phyloP scores from a whole-genome alignment of 2,113 vertebrate genomes.

The Phrynosoma platyrhinos region DNA sequence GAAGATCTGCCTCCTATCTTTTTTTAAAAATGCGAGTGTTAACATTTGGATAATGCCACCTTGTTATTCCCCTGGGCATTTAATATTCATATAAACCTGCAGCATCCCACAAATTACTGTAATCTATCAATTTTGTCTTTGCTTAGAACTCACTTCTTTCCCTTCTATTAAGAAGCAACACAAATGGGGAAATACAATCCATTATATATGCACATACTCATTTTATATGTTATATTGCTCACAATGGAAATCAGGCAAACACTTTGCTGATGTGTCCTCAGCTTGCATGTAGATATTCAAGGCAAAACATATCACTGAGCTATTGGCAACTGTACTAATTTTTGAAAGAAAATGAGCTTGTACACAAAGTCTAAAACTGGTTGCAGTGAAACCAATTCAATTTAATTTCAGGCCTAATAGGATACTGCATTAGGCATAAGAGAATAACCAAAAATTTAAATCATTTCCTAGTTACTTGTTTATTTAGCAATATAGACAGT shows the following conservation, averaged over 20 bases:
- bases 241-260: neutral
- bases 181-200: neutral
- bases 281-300: neutral
- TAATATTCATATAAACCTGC: neutral
- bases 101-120: neutral
- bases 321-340: neutral
- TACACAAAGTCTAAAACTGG: neutral
- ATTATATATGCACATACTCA: neutral
- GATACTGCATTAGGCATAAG: neutral
- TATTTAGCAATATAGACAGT: too few species aligned
- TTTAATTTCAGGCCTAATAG: neutral
- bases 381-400: conserved; percentile 15
- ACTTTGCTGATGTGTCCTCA: too few species aligned
- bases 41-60: neutral
- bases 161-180: neutral
- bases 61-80: neutral
- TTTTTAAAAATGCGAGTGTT: neutral
- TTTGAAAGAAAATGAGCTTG: conserved; percentile 5
- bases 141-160: neutral
- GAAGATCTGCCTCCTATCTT: neutral
- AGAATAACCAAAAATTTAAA: too few species aligned
- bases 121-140: neutral
- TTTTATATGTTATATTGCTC: neutral
- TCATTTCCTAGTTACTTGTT: too few species aligned
- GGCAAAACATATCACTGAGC: neutral